These are phyloP conservation scores for Xestobium rufovillosum DNA, from an alignment of 2,888 invertebrate species.

Conservation along the genomic window DNA sequence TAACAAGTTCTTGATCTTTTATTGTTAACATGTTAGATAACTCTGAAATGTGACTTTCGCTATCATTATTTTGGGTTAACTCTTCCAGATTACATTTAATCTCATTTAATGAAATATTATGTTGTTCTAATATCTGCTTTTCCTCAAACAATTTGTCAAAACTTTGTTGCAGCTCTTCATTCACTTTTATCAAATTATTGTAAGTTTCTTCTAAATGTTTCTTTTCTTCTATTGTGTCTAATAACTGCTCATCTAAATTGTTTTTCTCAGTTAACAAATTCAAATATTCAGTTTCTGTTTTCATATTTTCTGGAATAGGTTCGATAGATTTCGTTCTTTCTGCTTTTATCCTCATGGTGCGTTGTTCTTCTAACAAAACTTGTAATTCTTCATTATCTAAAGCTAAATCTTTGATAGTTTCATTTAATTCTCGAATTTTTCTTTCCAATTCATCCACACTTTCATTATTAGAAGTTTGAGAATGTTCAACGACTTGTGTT, in stretches of 20 bases:
- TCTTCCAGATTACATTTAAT: slow-evolving; percentile 15
- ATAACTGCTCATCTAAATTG: slow-evolving; percentile 24
- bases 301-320: slow-evolving; percentile 28
- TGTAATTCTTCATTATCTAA: slow-evolving; percentile 56
- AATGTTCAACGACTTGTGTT: slow-evolving; percentile 15
- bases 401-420: slow-evolving; percentile 51
- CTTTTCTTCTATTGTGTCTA: slow-evolving; percentile 24
- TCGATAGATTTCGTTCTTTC: slow-evolving; percentile 30
- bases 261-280: slow-evolving; percentile 23
- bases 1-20: neutral
- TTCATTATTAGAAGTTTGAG: slow-evolving; percentile 9
- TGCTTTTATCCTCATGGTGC: slow-evolving; percentile 33
- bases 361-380: slow-evolving; percentile 49
- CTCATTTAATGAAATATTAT: slow-evolving; percentile 25
- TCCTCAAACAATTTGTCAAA: slow-evolving; percentile 8
- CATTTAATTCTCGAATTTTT: slow-evolving; percentile 47
- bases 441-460: slow-evolving; percentile 15
- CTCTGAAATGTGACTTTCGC: neutral
- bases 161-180: slow-evolving; percentile 6
- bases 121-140: slow-evolving; percentile 17
- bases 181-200: slow-evolving; percentile 6
- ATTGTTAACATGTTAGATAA: neutral
- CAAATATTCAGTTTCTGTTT: slow-evolving; percentile 28
- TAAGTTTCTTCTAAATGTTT: slow-evolving; percentile 20
- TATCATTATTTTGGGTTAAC: neutral